A percentile compares a stretch with the other conserved stretches of the same genome.
These are phyloP conservation scores for Dendrocopos noguchii DNA, from an alignment of 2,113 vertebrate species.

Conservation along the genomic window DNA sequence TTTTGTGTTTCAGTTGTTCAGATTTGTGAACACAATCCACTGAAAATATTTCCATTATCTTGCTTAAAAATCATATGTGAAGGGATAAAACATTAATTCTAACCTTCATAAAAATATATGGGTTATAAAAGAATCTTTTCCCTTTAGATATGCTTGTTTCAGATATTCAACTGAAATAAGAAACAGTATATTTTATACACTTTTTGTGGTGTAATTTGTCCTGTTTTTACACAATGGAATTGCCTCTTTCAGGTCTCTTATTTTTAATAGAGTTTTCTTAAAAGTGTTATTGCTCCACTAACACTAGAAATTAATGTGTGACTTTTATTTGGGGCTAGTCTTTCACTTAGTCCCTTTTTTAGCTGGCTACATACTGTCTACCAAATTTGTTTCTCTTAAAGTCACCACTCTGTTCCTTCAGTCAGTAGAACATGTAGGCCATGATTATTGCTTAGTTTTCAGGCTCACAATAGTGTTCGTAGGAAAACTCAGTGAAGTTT, in stretches of 20 bases:
- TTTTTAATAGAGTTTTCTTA: neutral
- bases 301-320: neutral
- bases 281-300: neutral
- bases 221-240: neutral
- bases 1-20: neutral
- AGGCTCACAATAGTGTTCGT: neutral
- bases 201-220: neutral
- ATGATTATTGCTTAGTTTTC: neutral
- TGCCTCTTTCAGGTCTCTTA: neutral
- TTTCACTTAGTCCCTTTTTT: neutral
- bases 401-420: neutral
- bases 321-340: neutral
- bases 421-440: neutral
- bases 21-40: neutral
- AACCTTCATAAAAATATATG: neutral
- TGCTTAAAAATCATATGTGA: neutral
- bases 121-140: neutral
- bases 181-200: neutral
- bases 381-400: neutral
- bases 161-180: neutral
- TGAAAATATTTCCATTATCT: neutral
- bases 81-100: neutral
- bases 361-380: neutral
- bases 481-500: neutral
- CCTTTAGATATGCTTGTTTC: neutral